phyloP scores from a whole-genome alignment of 2,888 invertebrate genomes.

The Rhorus exstirpatorius region DNA sequence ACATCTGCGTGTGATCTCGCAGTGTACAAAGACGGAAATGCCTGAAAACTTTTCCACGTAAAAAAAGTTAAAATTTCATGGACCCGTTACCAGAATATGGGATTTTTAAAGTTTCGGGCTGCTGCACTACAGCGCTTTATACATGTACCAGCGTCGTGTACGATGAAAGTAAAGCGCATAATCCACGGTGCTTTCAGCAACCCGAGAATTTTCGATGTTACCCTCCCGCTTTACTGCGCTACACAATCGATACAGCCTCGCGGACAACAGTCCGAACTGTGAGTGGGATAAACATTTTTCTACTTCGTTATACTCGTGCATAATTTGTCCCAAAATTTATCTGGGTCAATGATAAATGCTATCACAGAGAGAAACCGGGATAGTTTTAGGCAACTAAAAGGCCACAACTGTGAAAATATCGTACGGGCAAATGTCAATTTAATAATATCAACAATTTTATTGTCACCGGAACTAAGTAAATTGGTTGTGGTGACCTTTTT shows the following conservation, averaged over 20 bases:
- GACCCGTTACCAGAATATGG: slow-evolving; percentile 64
- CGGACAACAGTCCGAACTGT: not conserved
- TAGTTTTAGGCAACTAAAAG: no score
- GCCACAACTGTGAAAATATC: no score
- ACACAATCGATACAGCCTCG: slow-evolving; percentile 10
- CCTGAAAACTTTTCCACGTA: slow-evolving; percentile 65
- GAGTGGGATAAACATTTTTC: not conserved
- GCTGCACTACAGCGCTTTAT: not conserved
- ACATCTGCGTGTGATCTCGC: slow-evolving; percentile 1
- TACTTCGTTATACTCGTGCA: no score
- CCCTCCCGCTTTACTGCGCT: not conserved
- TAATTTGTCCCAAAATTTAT: no score
- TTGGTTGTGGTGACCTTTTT: no score
- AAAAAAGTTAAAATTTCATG: slow-evolving; percentile 71
- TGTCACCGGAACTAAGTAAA: no score
- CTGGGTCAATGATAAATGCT: no score
- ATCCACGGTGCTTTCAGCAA: slow-evolving; percentile 8
- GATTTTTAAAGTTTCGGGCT: slow-evolving; percentile 60
- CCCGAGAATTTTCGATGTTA: slow-evolving; percentile 3
- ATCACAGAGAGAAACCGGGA: no score
- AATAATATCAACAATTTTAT: no score
- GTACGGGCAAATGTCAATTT: no score
- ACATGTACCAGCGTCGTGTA: no score
- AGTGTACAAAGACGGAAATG: slow-evolving; percentile 15
- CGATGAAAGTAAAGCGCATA: slow-evolving; percentile 3